Base-by-base conservation (phyloP, 2,797 vertebrate genomes). In the Gymnodraco acuticeps region DNA sequence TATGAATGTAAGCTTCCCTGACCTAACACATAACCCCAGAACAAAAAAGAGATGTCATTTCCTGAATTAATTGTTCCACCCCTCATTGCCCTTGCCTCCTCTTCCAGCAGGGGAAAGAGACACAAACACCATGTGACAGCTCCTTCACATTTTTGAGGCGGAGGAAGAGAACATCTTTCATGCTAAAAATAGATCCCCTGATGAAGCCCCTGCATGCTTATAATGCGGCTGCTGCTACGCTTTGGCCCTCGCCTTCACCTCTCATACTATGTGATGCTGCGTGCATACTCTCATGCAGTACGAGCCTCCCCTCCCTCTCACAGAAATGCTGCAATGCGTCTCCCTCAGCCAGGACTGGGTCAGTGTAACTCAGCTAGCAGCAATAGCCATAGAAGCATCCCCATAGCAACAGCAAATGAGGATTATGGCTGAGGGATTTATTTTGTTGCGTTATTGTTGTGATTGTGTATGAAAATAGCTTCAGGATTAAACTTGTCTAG, bases 311-410 rank as follows among this genome's bases (percentile, higher is more conserved):
- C 85, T 76, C 88, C 88, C 91, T 89, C 87, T 64, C 58, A 48
- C 85, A 94, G 94, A 96, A 96, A 95, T 95, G 95, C 94, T 96
- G 95, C 95, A 96, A 95, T 96, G 95, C 95, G 95, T 96, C 95
- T 94, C 90, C 83, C 89, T 90, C 82, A 78, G 82, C 87, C 80
- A 88, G 90, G 91, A 93, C 91, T 94, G 94, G 95, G 95, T 95
- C 95, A 95, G 94, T 95, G 92, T 93, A 93, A 94, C 94, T 87
- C 82, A 60, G 83, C 90, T 88, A 86, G 82, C 84, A 78, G 84
- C 62, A 64, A 74, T 61, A 75, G 79, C 73, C 77, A 14, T 50
- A 83, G 86, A 83, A 71, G 70, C 51, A 53, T 95, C 89, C 48
- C 93, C 94, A 95, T 94, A 83, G 94, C 91, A 95, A 95, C 94